Evolutionary conservation across 2,888 invertebrate species (phyloP).

Genomic region (Lordiphosa andalusiaca): DNA sequence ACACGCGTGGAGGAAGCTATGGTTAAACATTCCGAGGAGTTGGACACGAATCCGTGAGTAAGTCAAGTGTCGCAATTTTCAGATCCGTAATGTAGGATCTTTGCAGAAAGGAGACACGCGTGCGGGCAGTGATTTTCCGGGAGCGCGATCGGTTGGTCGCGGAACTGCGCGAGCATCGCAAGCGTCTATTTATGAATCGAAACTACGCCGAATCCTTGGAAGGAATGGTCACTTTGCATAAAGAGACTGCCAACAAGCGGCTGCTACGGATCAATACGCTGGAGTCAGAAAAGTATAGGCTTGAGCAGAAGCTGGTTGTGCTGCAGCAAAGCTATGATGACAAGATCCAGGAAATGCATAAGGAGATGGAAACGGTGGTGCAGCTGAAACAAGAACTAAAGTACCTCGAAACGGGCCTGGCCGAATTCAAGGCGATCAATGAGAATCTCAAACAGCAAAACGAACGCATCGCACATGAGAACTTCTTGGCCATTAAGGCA

Average conservation of each 20-base stretch:
- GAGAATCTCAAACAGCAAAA: conserved; percentile 5
- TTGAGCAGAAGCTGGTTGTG: conserved; percentile 31
- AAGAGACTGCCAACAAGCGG: conserved; percentile 34
- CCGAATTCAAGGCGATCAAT: rapidly evolving
- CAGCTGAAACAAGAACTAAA: conserved; percentile 8
- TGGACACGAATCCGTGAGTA: not conserved
- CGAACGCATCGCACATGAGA: conserved; percentile 19
- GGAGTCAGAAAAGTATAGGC: conserved; percentile 42
- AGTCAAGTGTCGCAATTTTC: not conserved
- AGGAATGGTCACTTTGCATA: conserved; percentile 10
- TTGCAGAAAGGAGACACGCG: conserved; percentile 16
- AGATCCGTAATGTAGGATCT: not conserved
- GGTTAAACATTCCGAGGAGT: not conserved
- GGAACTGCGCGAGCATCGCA: conserved; percentile 73
- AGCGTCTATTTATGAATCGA: conserved; percentile 73
- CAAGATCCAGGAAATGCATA: conserved; percentile 39
- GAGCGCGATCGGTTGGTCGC: conserved; percentile 77
- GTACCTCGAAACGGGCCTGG: not conserved
- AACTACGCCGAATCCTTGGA: conserved; percentile 72
- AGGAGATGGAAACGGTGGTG: conserved; percentile 31
- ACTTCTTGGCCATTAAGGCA: conserved; percentile 9
- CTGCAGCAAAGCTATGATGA: conserved; percentile 21
- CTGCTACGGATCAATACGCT: conserved; percentile 35
- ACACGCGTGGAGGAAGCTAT: not conserved
- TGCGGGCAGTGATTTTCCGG: conserved; percentile 45